Percentiles rank a stretch among this genome's conserved stretches.
Conservation (phyloP, 2,888 invertebrate genomes). For the Atrina japonica region DNA sequence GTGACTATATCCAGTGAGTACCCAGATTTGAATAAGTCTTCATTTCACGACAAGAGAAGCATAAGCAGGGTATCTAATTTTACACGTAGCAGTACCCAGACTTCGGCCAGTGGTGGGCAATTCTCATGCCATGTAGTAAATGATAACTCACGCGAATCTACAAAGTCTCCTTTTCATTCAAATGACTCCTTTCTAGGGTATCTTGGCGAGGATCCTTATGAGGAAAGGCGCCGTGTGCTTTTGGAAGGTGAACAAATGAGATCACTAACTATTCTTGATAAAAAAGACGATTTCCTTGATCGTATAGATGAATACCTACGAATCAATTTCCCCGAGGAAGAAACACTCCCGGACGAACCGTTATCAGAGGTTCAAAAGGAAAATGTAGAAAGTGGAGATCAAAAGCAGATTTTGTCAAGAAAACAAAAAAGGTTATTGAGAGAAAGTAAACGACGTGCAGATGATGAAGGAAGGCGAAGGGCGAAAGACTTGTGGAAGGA, state of each 20-base stretch:
- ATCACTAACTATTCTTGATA: conserved; percentile 32
- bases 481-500: conserved; percentile 50
- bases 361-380: neutral
- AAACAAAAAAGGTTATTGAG: neutral
- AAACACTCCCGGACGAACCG: neutral
- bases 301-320: conserved; percentile 33
- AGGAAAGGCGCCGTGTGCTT: conserved; percentile 47
- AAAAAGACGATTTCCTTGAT: conserved; percentile 43
- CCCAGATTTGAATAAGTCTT: neutral
- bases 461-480: neutral
- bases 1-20: neutral
- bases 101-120: conserved; percentile 8
- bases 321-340: neutral
- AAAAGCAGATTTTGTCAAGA: conserved; percentile 3
- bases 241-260: conserved; percentile 44
- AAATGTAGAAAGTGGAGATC: neutral
- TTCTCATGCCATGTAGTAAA: conserved; percentile 36
- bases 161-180: conserved; percentile 4
- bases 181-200: conserved; percentile 37
- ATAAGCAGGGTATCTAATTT: conserved; percentile 20
- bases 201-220: conserved; percentile 48
- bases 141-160: conserved; percentile 14
- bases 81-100: neutral
- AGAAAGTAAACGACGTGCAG: neutral
- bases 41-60: neutral